Evolutionary conservation across 2,113 vertebrate species (phyloP), one percentile per base, ranked within the genome.

Genomic region (Cyphomyrus plagiostoma): DNA sequence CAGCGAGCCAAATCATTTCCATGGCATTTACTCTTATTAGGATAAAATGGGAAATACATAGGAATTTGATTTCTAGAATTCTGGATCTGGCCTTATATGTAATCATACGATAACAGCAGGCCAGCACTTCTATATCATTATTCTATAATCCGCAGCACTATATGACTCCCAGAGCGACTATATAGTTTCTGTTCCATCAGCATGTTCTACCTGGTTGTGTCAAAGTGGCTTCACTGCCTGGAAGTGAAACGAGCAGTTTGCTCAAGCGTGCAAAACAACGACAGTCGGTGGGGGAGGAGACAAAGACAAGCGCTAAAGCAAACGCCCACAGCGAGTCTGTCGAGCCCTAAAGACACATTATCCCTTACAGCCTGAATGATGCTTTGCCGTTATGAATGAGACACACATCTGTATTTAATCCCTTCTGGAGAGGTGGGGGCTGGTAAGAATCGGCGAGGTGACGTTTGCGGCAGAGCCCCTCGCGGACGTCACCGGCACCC

Each of bases 401-500:
- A 53, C 88, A n/a, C 53, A 52, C 66, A 23, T 89, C 83, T 86
- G 77, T 80, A 49, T 85, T 89, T 52, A 52, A 53, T 70, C 86
- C 56, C 58, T 26, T 56, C n/a, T 1, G 83, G 56, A 52, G 83
- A 58, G 45, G 46, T 15, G 56, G 30, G n/a, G 70, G 70, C 23
- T 10, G 52, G 49, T 7, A 23, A 30, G 26, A 49, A 48, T 70
- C 0, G 8, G 48, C 8, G 48, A 35, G 26, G 30, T 6, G 48
- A 10, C 3, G 2, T 4, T 49, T 50, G 49, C 91, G 23, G 89
- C 4, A 26, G 83, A 53, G 62, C 46, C 87, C 89, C 66, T 56
- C 23, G 94, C 93, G 90, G 92, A 89, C 93, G 93, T 94, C 91
- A 92, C 62, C 92, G 92, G 93, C 94, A 92, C 91, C 89, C 70